A percentile compares a stretch with the other conserved stretches of the same genome.
These are phyloP conservation scores for Ploceus nigricollis DNA, from an alignment of 2,113 vertebrate genomes.

Conservation along the genomic window DNA sequence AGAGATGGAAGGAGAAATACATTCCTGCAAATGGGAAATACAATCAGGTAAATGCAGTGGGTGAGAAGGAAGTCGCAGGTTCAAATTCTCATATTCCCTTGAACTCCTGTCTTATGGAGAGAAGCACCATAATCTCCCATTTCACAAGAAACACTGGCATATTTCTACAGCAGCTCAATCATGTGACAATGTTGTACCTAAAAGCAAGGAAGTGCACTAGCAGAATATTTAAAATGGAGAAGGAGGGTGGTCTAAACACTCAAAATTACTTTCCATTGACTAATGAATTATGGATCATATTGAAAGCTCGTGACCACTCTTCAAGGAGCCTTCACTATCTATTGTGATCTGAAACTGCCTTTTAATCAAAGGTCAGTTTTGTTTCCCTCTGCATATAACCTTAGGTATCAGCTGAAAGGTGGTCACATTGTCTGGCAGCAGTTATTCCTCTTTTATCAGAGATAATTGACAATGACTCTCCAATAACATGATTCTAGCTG, in stretches of 20 bases:
- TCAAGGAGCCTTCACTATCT: not conserved
- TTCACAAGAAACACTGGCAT: not conserved
- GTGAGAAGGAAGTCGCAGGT: not conserved
- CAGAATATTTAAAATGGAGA: not conserved
- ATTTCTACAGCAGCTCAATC: not conserved
- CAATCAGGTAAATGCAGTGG: not conserved
- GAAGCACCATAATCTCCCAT: not conserved
- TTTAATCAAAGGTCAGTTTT: not conserved
- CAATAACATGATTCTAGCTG: not conserved
- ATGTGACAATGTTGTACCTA: not conserved
- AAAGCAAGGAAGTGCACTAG: not conserved
- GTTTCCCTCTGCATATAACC: not conserved
- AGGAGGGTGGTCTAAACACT: not conserved
- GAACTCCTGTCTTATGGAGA: not conserved
- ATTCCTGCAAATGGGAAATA: not conserved
- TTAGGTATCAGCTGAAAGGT: not conserved
- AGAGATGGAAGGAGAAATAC: not conserved
- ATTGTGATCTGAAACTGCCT: not conserved
- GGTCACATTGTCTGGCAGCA: not conserved
- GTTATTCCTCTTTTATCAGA: not conserved
- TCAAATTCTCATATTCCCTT: not conserved
- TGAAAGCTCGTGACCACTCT: not conserved
- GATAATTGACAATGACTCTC: not conserved
- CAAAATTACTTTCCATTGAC: not conserved
- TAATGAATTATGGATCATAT: not conserved